These are phyloP conservation scores for Lordiphosa andalusiaca DNA, from an alignment of 2,888 invertebrate species.

Conservation along the genomic window DNA sequence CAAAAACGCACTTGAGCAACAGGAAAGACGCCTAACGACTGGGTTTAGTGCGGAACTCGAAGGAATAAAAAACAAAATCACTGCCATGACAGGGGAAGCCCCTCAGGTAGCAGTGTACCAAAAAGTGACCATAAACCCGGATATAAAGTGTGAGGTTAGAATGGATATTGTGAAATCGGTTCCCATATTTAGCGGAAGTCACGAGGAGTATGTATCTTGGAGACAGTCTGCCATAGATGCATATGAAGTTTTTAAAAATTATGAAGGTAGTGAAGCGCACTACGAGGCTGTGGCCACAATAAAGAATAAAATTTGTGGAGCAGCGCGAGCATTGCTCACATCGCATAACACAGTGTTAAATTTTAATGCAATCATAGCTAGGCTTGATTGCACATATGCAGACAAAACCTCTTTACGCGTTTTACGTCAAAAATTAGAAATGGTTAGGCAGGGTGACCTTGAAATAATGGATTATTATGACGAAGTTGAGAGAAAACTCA, in stretches of 20 bases:
- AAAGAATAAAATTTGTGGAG: slow-evolving; percentile 18
- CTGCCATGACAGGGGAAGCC: too few relatives aligned
- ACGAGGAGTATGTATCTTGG: slow-evolving; percentile 26
- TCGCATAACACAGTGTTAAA: slow-evolving; percentile 9
- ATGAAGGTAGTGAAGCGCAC: slow-evolving; percentile 13
- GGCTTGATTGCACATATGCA: neutral
- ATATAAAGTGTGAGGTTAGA: slow-evolving; percentile 11
- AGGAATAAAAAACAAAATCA: neutral
- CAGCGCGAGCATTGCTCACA: neutral
- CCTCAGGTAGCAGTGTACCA: too few relatives aligned
- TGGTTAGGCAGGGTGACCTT: neutral
- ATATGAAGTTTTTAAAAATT: slow-evolving; percentile 16
- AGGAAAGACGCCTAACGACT: neutral
- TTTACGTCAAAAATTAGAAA: neutral
- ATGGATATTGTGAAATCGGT: slow-evolving; percentile 21
- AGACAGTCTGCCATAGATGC: slow-evolving; percentile 21
- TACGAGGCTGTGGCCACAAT: slow-evolving; percentile 27
- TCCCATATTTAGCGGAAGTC: slow-evolving; percentile 17
- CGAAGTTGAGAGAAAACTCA: neutral
- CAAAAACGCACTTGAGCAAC: too few relatives aligned
- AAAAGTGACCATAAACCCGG: too few relatives aligned
- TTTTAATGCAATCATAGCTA: neutral
- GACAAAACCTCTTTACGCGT: neutral
- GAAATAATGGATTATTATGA: neutral
- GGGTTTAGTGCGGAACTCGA: slow-evolving; percentile 1